Evolutionary conservation across 2,888 invertebrate species (phyloP).

Genomic region (Plemyria rubiginata): DNA sequence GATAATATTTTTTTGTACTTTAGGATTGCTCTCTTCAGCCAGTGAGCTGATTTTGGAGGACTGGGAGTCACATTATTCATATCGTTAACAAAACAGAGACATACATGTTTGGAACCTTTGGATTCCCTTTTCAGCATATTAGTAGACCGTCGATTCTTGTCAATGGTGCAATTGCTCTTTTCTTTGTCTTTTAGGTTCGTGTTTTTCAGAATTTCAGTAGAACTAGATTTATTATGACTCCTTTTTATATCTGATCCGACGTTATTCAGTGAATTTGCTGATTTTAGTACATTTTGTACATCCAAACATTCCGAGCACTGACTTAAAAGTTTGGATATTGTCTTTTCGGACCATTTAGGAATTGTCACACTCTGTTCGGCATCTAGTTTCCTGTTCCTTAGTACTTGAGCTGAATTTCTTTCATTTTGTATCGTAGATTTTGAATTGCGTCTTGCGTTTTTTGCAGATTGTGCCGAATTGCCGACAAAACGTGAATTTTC

Average conservation of each 20-base stretch:
- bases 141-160: background rate
- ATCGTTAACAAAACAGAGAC: background rate
- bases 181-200: background rate
- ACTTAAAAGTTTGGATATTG: background rate
- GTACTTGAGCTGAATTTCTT: background rate
- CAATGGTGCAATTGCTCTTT: background rate
- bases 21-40: background rate
- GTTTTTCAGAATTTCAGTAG: background rate
- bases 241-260: background rate
- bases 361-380: background rate
- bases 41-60: background rate
- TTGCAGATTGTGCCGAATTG: background rate
- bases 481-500: too few species aligned
- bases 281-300: background rate
- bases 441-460: background rate
- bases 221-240: background rate
- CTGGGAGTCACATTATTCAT: background rate
- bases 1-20: background rate
- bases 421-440: background rate
- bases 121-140: background rate
- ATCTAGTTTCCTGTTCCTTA: too few species aligned
- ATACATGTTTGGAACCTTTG: background rate
- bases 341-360: background rate
- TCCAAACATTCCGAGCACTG: background rate
- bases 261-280: background rate